A percentile compares a stretch with the other conserved stretches of the same genome.
Evolutionary conservation across 2,888 invertebrate species (phyloP).

Genomic region (Amphiduros pacificus): DNA sequence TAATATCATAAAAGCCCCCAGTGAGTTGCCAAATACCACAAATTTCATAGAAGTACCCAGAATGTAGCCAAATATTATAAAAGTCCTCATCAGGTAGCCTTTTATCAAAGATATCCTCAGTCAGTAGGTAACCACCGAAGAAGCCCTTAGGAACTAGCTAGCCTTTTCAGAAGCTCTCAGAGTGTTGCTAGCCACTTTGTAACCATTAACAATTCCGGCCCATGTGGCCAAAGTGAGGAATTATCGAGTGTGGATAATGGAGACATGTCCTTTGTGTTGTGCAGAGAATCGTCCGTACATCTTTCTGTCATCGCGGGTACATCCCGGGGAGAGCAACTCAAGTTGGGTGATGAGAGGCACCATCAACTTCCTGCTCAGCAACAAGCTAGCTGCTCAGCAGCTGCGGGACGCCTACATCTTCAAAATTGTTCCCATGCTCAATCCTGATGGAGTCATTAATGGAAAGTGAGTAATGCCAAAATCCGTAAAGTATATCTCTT

Average conservation of each 20-base stretch:
- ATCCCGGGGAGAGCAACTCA: slow-evolving; percentile 86
- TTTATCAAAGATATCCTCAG: too few relatives aligned
- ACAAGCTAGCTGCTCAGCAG: slow-evolving; percentile 65
- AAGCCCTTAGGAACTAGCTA: too few relatives aligned
- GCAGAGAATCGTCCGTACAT: slow-evolving; percentile 59
- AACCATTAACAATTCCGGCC: too few relatives aligned
- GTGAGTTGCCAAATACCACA: too few relatives aligned
- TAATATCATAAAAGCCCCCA: too few relatives aligned
- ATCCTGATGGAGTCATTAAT: slow-evolving; percentile 84
- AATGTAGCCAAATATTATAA: background rate
- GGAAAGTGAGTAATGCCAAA: slow-evolving; percentile 78
- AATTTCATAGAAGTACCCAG: too few relatives aligned
- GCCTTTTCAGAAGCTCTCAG: too few relatives aligned
- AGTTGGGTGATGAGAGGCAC: slow-evolving; percentile 88
- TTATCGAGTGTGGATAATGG: background rate
- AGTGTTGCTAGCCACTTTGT: too few relatives aligned
- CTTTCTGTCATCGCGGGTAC: slow-evolving; percentile 78
- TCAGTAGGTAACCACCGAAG: too few relatives aligned
- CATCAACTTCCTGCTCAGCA: slow-evolving; percentile 69
- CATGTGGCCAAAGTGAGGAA: too few relatives aligned
- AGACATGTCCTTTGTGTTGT: slow-evolving; percentile 4
- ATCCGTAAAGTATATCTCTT: too few relatives aligned
- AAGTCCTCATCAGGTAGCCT: background rate
- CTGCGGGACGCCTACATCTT: slow-evolving; percentile 76
- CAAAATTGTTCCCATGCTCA: slow-evolving; percentile 86